phyloP scores from a whole-genome alignment of 2,888 invertebrate genomes.

The Acleris emargana region DNA sequence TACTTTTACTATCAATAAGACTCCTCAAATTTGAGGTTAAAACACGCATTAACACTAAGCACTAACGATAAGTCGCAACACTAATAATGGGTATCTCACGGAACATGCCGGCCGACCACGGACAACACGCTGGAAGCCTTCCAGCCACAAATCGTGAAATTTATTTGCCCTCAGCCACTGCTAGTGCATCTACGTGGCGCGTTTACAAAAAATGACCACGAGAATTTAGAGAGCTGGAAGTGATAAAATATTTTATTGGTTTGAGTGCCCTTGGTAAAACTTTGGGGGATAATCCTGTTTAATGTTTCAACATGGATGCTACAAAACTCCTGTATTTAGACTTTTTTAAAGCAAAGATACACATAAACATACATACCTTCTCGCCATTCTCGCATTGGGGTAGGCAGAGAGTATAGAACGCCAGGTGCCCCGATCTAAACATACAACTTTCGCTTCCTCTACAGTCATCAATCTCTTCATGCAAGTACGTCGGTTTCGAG shows the following conservation, averaged over 20 bases:
- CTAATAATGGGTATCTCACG: constrained; percentile 33
- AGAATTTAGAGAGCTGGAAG: not conserved
- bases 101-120: constrained; percentile 56
- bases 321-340: not conserved
- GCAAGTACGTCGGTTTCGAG: too few species aligned
- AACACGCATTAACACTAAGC: constrained; percentile 24
- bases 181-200: constrained; percentile 73
- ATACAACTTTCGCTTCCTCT: too few species aligned
- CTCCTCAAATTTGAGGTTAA: not conserved
- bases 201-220: constrained; percentile 65
- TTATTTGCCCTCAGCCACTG: constrained; percentile 76
- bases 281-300: too few species aligned
- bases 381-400: too few species aligned
- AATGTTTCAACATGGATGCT: too few species aligned
- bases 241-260: not conserved
- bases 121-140: constrained; percentile 73
- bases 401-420: too few species aligned
- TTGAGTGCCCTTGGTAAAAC: too few species aligned
- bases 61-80: constrained; percentile 32
- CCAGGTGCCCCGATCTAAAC: too few species aligned
- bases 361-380: too few species aligned
- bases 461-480: too few species aligned
- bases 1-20: too few species aligned
- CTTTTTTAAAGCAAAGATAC: too few species aligned
- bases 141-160: constrained; percentile 80